Evolutionary conservation across 2,888 invertebrate genomes (phyloP).

Genomic region (Thyatira batis): DNA sequence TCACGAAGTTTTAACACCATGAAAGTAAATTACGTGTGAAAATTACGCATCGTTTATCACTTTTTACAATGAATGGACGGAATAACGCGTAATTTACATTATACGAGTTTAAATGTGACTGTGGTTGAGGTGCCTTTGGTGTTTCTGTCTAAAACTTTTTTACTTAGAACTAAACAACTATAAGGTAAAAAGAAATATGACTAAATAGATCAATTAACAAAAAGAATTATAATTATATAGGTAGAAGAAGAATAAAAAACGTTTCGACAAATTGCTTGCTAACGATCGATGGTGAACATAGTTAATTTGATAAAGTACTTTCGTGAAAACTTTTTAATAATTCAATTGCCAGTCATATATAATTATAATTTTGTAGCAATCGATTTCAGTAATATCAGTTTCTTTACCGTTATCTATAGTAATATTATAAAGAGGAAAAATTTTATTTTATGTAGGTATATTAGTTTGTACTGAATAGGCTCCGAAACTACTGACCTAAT

Average conservation of each 20-base stretch:
- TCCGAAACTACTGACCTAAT: no score
- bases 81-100: neutral
- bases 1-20: neutral
- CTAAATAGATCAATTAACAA: neutral
- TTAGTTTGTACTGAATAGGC: no score
- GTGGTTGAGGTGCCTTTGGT: neutral
- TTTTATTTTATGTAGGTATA: no score
- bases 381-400: no score
- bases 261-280: neutral
- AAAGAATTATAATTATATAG: neutral
- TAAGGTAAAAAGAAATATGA: no score
- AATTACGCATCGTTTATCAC: neutral
- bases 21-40: neutral
- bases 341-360: neutral
- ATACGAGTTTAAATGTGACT: neutral
- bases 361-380: no score
- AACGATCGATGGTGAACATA: neutral
- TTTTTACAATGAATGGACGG: neutral
- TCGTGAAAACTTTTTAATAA: neutral
- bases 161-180: no score
- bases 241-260: neutral
- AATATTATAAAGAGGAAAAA: no score
- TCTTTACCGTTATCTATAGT: no score
- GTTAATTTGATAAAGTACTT: neutral
- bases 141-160: neutral